Evolutionary conservation across 2,797 vertebrate genomes (phyloP).

Genomic region (Halcyon leucocephala): DNA sequence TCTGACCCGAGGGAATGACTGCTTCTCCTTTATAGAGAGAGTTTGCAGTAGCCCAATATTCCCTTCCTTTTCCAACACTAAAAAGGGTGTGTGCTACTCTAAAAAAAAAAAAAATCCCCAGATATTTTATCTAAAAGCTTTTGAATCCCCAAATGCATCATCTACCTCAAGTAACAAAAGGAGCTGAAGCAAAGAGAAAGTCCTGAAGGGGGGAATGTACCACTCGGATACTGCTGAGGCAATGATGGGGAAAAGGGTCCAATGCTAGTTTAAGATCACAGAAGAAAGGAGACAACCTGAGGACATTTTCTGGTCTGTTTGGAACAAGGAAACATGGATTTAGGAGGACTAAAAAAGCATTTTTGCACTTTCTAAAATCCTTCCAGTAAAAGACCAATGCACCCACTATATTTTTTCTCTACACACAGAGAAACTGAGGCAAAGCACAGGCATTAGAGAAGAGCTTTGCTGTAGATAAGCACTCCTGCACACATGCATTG

Average conservation of each 20-base stretch:
- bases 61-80: not conserved
- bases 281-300: not conserved
- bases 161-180: not conserved
- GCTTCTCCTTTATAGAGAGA: not conserved
- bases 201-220: not conserved
- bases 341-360: not conserved
- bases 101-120: not conserved
- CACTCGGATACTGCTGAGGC: not conserved
- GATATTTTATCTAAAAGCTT: conserved; percentile 12
- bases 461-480: not conserved
- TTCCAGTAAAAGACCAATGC: not conserved
- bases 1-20: not conserved
- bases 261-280: not conserved
- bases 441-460: not conserved
- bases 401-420: not conserved
- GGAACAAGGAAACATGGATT: not conserved
- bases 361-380: not conserved
- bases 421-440: not conserved
- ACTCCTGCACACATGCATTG: rapidly evolving
- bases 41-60: not conserved
- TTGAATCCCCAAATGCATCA: not conserved
- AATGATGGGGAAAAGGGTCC: not conserved
- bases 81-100: not conserved
- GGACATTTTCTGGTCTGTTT: not conserved
- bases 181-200: not conserved